phyloP scores from a whole-genome alignment of 2,888 invertebrate genomes.

The Phengaris arion region DNA sequence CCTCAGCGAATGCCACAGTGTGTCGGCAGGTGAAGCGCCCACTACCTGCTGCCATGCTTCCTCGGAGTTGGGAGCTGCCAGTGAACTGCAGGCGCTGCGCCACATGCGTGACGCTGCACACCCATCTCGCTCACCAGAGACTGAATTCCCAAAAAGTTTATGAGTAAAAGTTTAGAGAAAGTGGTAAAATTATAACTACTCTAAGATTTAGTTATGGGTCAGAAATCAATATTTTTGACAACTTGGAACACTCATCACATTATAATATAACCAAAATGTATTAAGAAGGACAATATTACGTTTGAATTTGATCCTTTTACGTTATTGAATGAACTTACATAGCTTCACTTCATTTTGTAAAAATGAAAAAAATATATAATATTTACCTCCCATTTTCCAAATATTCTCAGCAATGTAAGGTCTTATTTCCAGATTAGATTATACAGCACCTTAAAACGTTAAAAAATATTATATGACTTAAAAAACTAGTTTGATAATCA shows the following conservation, averaged over 20 bases:
- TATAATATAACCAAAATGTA: background rate
- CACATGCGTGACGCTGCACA: slow-evolving; percentile 65
- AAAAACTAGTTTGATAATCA: background rate
- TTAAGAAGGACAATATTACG: background rate
- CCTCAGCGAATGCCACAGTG: slow-evolving; percentile 65
- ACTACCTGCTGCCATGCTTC: slow-evolving; percentile 60
- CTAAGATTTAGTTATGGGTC: background rate
- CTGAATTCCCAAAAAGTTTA: slow-evolving; percentile 11
- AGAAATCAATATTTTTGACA: slow-evolving; percentile 17
- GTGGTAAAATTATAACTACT: background rate
- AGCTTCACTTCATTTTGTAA: background rate
- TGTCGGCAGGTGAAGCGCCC: slow-evolving; percentile 54
- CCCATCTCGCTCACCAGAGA: slow-evolving; percentile 51
- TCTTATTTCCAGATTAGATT: background rate
- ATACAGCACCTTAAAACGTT: background rate
- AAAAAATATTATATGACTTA: background rate
- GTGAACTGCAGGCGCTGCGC: slow-evolving; percentile 59
- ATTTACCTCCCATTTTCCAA: slow-evolving; percentile 17
- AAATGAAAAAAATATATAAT: background rate
- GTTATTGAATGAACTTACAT: background rate
- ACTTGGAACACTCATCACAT: background rate
- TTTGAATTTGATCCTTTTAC: background rate
- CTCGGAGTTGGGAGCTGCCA: slow-evolving; percentile 55
- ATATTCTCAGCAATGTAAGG: background rate
- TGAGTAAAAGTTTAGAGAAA: background rate